phyloP scores from a whole-genome alignment of 2,113 vertebrate species.

The Poeciliopsis turrubarensis region DNA sequence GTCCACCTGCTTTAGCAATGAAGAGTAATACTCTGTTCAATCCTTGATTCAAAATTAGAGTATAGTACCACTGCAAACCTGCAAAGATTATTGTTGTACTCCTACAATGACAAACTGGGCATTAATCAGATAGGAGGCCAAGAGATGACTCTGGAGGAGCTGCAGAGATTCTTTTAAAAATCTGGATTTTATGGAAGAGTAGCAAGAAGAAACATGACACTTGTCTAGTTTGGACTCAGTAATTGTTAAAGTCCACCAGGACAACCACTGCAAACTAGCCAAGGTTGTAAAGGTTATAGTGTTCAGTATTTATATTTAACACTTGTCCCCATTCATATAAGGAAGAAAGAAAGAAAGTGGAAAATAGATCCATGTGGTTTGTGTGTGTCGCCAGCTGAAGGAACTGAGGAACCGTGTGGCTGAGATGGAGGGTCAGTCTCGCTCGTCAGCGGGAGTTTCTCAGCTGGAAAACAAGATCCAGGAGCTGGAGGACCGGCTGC shows the following conservation, averaged over 20 bases:
- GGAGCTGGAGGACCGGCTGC: slow-evolving; percentile 88
- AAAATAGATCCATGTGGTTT: not conserved
- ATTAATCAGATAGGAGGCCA: not conserved
- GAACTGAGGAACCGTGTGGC: slow-evolving; percentile 88
- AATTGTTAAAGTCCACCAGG: too few relatives aligned
- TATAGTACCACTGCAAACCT: too few relatives aligned
- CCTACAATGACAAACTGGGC: not conserved
- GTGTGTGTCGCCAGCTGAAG: slow-evolving; percentile 83
- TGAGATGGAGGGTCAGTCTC: slow-evolving; percentile 87
- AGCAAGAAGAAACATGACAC: not conserved
- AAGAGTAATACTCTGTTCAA: not conserved
- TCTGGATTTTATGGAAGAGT: not conserved
- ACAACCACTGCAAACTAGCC: too few relatives aligned
- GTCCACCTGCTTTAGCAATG: not conserved
- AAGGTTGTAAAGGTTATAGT: too few relatives aligned
- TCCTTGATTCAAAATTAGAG: not conserved
- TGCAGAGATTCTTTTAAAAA: too few relatives aligned
- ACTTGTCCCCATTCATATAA: too few relatives aligned
- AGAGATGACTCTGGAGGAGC: not conserved
- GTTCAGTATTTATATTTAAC: too few relatives aligned
- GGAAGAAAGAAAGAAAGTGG: too few relatives aligned
- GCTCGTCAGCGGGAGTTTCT: slow-evolving; percentile 81
- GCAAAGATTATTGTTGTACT: not conserved
- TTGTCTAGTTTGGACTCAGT: not conserved
- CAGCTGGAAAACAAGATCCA: slow-evolving; percentile 89